These are phyloP conservation scores for Craniophora ligustri DNA, from an alignment of 2,888 invertebrate species.

Conservation along the genomic window DNA sequence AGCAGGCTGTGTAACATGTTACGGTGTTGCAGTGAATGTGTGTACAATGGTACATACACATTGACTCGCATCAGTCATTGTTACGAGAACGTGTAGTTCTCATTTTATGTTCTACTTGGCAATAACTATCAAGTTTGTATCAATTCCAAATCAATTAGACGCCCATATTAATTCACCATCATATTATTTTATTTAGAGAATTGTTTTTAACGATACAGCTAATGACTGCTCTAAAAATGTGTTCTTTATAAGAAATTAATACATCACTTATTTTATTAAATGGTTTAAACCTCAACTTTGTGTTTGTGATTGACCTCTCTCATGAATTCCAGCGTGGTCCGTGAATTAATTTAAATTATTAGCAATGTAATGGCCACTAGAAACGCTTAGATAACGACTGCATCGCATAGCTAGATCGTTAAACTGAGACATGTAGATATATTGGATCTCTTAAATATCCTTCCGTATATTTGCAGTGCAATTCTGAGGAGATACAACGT, in stretches of 20 bases:
- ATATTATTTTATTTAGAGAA: conserved; percentile 54
- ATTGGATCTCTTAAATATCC: conserved; percentile 50
- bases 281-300: conserved; percentile 76
- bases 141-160: conserved; percentile 36
- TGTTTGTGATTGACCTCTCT: conserved; percentile 37
- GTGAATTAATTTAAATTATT: conserved; percentile 42
- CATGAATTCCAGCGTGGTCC: conserved; percentile 10
- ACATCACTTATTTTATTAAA: conserved; percentile 89
- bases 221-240: conserved; percentile 84
- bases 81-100: conserved; percentile 39
- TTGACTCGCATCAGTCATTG: conserved; percentile 25
- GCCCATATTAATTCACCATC: conserved; percentile 31
- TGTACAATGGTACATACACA: conserved; percentile 32
- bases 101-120: conserved; percentile 62
- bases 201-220: conserved; percentile 68
- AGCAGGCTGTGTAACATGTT: conserved; percentile 55
- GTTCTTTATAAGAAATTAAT: conserved; percentile 84
- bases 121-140: conserved; percentile 46
- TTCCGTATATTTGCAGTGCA: conserved; percentile 58
- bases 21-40: conserved; percentile 53
- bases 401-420: conserved; percentile 21
- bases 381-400: conserved; percentile 34
- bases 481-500: conserved; percentile 66
- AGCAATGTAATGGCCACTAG: conserved; percentile 30
- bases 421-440: conserved; percentile 50